phyloP scores from a whole-genome alignment of 2,888 invertebrate genomes.

The Calameuta filiformis region DNA sequence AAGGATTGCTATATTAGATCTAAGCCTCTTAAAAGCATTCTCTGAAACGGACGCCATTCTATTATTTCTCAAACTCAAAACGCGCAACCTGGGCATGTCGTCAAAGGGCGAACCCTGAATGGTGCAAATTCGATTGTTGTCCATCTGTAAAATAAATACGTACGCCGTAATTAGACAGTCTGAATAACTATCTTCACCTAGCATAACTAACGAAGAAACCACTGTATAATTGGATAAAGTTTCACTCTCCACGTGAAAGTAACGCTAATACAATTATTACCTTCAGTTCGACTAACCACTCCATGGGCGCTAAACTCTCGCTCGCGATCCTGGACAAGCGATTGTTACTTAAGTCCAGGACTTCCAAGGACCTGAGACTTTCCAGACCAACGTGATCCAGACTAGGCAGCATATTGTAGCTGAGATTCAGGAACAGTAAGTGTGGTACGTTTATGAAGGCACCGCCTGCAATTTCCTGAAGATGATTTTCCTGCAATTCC shows the following conservation, averaged over 20 bases:
- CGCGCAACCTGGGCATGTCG: conserved; percentile 84
- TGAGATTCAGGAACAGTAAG: conserved; percentile 84
- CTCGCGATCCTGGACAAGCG: conserved; percentile 74
- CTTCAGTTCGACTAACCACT: conserved; percentile 88
- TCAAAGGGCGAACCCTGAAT: conserved; percentile 85
- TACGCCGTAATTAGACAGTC: conserved; percentile 19
- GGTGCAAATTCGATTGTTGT: conserved; percentile 84
- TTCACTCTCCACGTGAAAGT: conserved; percentile 59
- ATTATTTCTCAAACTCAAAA: conserved; percentile 82
- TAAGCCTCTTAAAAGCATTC: conserved; percentile 77
- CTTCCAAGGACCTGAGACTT: conserved; percentile 82
- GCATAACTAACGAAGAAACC: conserved; percentile 23
- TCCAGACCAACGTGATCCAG: conserved; percentile 81
- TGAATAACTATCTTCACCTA: conserved; percentile 44
- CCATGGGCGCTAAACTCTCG: conserved; percentile 79
- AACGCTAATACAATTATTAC: conserved; percentile 46
- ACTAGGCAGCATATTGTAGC: conserved; percentile 80
- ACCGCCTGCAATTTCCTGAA: conserved; percentile 77
- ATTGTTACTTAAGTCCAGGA: conserved; percentile 87
- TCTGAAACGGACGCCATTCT: conserved; percentile 80
- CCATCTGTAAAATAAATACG: conserved; percentile 68
- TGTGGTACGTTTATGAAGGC: conserved; percentile 84
- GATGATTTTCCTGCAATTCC: conserved; percentile 83
- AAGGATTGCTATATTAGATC: conserved; percentile 84
- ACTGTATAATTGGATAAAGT: conserved; percentile 29